Base-by-base conservation (phyloP, 2,888 invertebrate species). In the Rhyacophila evoluta region DNA sequence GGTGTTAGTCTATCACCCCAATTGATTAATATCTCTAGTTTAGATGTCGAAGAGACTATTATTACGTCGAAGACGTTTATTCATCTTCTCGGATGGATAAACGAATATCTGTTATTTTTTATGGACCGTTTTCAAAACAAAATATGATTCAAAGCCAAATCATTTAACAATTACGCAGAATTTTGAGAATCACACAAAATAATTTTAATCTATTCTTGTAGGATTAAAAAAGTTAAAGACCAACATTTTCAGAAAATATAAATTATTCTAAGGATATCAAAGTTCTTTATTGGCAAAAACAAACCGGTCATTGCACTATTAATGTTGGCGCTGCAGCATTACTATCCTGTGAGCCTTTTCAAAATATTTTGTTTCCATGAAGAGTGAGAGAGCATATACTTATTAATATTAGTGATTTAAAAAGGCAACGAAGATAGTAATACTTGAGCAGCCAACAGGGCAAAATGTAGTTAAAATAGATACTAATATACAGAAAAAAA, bases 381-480 rank as follows among this genome's bases (percentile, higher is more conserved):
- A 36, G 38, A 25, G 33, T 75, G 5, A 29, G 29, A 67, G 19
- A 25, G 68, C 8, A 10, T 10, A 25, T 12, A 4, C 2, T 28
- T 69, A n/a, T 69, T 69, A 41, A 15, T 39, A 41, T 75, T 8
- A 10, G 15, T n/a, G 5, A 74, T 33, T 25, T 3, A 33, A 38
- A 41, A 71, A 67, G 73, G 39, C 27, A 67, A 28, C 12, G 37
- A 39, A 77, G 69, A 77, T 67, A 73, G 72, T 28, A 74, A 75
- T 74, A 78, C 78, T 74, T 39, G 71, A 78, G 76, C 80, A 80
- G 80, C 81, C 81, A 81, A 81, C 81, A 81, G 81, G 81, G 81
- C 81, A 81, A 81, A 81, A 78, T 81, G 76, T 81, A 75, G 41
- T 74, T 39, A 77, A 72, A 76, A 33, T 27, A 77, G 37, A 80